Evolutionary conservation across 2,113 vertebrate species (phyloP).

Genomic region (Bombycilla garrulus): DNA sequence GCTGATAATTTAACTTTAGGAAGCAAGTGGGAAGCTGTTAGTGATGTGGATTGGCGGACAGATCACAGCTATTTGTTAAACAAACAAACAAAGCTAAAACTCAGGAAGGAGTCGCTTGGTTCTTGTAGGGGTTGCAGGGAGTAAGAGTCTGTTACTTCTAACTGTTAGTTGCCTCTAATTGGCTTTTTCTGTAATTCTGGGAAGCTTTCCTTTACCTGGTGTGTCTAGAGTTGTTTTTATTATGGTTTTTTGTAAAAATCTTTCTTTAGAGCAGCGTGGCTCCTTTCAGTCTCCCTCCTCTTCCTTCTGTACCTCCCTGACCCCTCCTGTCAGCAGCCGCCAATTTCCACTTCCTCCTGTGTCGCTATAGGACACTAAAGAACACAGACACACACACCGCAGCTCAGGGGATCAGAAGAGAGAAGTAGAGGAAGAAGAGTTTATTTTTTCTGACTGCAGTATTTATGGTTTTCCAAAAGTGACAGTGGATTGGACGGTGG

Average conservation of each 20-base stretch:
- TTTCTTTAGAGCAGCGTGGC: neutral
- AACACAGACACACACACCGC: no score
- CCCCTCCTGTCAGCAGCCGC: neutral
- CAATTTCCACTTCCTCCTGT: neutral
- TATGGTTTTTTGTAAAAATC: accelerated
- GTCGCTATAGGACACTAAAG: no score
- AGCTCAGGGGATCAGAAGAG: no score
- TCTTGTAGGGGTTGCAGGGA: neutral
- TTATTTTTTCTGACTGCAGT: no score
- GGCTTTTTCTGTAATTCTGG: neutral
- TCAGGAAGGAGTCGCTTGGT: neutral
- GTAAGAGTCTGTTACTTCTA: neutral
- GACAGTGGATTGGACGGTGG: no score
- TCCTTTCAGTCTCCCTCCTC: neutral
- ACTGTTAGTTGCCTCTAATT: neutral
- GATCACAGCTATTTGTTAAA: neutral
- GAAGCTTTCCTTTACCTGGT: neutral
- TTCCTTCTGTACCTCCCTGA: neutral
- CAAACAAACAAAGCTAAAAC: neutral
- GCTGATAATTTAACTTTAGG: neutral
- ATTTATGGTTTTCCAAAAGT: no score
- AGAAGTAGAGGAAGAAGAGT: no score
- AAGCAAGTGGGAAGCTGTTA: neutral
- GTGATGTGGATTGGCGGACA: neutral
- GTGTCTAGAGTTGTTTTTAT: neutral